Conservation (phyloP, 2,888 invertebrate species). For the Notodonta dromedarius region DNA sequence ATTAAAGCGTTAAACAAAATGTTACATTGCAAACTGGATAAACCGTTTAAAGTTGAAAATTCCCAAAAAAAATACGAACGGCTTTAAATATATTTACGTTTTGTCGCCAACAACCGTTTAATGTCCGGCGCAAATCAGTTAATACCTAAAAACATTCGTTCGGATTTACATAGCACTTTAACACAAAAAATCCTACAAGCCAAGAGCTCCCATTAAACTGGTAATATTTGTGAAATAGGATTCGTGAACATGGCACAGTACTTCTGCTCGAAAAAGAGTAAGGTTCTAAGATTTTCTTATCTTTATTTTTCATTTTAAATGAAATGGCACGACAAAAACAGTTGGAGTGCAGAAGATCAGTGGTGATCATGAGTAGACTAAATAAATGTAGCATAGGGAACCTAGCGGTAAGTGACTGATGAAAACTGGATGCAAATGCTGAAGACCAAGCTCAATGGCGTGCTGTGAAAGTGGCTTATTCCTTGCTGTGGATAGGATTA, state of each 20-base stretch:
- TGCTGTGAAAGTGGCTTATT: too few species aligned
- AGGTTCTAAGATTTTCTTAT: not conserved
- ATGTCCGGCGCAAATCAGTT: constrained; percentile 32
- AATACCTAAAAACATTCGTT: constrained; percentile 30
- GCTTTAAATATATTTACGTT: constrained; percentile 36
- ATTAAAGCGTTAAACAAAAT: constrained; percentile 11
- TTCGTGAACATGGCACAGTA: not conserved
- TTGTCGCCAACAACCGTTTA: constrained; percentile 24
- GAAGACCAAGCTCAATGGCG: too few species aligned
- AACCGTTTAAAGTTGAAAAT: constrained; percentile 28
- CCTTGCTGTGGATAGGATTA: too few species aligned
- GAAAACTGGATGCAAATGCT: too few species aligned
- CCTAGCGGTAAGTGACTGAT: too few species aligned
- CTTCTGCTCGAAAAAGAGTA: not conserved
- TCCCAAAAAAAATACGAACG: constrained; percentile 21
- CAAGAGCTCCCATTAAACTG: constrained; percentile 27
- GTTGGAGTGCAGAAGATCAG: too few species aligned
- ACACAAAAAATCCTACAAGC: constrained; percentile 16
- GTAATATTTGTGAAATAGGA: constrained; percentile 13
- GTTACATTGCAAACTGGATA: constrained; percentile 12
- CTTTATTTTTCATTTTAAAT: too few species aligned
- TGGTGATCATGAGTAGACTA: too few species aligned
- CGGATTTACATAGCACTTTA: constrained; percentile 16
- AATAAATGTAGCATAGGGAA: too few species aligned
- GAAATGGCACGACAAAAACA: too few species aligned